These are phyloP conservation scores for Anthopleura xanthogrammica DNA, from an alignment of 92 coral and sea anemone genomes.

Conservation along the genomic window DNA sequence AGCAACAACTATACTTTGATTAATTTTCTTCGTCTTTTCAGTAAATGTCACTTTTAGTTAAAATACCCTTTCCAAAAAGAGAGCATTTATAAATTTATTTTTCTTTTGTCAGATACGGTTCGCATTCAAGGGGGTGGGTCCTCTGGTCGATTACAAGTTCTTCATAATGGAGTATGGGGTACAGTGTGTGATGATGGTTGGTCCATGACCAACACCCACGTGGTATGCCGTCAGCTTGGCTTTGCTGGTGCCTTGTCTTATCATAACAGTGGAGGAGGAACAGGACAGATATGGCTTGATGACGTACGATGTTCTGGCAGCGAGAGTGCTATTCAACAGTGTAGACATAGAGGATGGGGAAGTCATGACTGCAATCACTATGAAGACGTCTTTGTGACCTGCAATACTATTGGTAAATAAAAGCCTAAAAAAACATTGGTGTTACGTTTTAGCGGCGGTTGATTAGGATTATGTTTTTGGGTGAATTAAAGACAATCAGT, in stretches of 20 bases:
- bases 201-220: neutral
- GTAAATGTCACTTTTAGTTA: too few species aligned
- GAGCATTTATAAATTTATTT: too few species aligned
- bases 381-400: neutral
- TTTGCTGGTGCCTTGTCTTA: neutral
- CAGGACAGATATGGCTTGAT: constrained; percentile 6
- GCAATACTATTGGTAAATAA: neutral
- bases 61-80: too few species aligned
- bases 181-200: neutral
- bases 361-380: neutral
- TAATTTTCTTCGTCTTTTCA: too few species aligned
- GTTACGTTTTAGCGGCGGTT: too few species aligned
- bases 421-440: too few species aligned
- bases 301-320: neutral
- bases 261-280: neutral
- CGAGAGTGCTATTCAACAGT: constrained; percentile 1
- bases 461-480: too few species aligned
- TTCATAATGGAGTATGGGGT: constrained; percentile 5
- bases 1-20: too few species aligned
- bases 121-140: neutral
- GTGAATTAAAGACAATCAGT: too few species aligned
- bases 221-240: constrained; percentile 6
- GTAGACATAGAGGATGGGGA: neutral
- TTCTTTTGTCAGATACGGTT: neutral
- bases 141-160: neutral